phyloP scores from a whole-genome alignment of 1,140 invertebrate genomes.

The Aphelinus certus region DNA sequence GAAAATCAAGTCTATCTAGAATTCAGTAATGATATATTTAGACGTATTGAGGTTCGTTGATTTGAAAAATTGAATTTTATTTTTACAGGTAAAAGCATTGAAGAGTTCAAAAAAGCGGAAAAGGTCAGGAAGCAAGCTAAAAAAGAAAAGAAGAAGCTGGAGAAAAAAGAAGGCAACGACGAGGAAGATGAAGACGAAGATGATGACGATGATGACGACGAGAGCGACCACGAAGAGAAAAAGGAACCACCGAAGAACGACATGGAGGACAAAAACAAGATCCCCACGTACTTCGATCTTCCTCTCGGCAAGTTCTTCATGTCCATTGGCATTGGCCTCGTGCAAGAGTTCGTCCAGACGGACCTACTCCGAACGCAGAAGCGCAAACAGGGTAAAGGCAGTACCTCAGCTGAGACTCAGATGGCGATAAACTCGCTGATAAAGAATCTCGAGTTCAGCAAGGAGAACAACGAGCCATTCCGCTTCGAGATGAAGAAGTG shows the following conservation, averaged over 20 bases:
- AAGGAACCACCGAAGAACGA: slow-evolving; percentile 48
- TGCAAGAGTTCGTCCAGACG: slow-evolving; percentile 91
- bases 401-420: slow-evolving; percentile 75
- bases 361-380: slow-evolving; percentile 90
- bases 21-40: too few relatives aligned
- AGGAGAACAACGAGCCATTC: slow-evolving; percentile 89
- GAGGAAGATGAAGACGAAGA: slow-evolving; percentile 49
- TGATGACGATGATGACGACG: slow-evolving; percentile 50
- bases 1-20: too few relatives aligned
- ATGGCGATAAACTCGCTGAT: slow-evolving; percentile 80
- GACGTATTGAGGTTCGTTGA: neutral
- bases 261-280: slow-evolving; percentile 56
- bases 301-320: slow-evolving; percentile 92
- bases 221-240: slow-evolving; percentile 42
- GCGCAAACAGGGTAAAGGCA: slow-evolving; percentile 74
- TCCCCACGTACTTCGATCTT: slow-evolving; percentile 80
- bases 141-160: slow-evolving; percentile 54
- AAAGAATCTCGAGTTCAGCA: slow-evolving; percentile 87
- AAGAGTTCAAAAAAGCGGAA: slow-evolving; percentile 65
- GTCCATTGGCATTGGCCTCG: slow-evolving; percentile 89
- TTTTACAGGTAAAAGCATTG: slow-evolving; percentile 69
- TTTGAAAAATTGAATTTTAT: neutral
- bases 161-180: slow-evolving; percentile 55
- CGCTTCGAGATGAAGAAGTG: slow-evolving; percentile 84
- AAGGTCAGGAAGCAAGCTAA: slow-evolving; percentile 52